Percentiles rank a stretch among this genome's conserved stretches.
Evolutionary conservation across 1,140 invertebrate species (phyloP).

Genomic region (Drosophila takahashii): DNA sequence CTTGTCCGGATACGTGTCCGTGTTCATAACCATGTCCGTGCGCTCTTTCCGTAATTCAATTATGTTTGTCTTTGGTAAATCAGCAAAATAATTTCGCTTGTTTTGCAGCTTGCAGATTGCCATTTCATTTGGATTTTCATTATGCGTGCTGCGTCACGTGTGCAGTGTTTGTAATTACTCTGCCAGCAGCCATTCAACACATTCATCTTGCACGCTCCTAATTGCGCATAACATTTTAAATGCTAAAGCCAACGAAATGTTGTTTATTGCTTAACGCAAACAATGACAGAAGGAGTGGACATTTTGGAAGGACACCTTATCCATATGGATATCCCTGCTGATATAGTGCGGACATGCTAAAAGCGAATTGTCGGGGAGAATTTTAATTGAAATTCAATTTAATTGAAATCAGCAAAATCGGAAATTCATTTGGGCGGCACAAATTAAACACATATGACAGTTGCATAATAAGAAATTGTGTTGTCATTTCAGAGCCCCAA

Average conservation of each 20-base stretch:
- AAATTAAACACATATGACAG: slow-evolving; percentile 76
- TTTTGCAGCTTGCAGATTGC: slow-evolving; percentile 57
- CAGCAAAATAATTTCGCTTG: slow-evolving; percentile 76
- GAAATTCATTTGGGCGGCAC: slow-evolving; percentile 61
- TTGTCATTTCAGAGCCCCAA: slow-evolving; percentile 44
- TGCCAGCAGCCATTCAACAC: slow-evolving; percentile 26
- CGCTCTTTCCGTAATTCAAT: slow-evolving; percentile 74
- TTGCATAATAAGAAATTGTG: slow-evolving; percentile 76
- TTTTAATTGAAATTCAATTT: slow-evolving; percentile 77
- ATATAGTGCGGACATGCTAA: no score
- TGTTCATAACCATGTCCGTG: not conserved
- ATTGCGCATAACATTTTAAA: slow-evolving; percentile 63
- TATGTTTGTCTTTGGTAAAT: slow-evolving; percentile 81
- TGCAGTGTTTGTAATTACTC: slow-evolving; percentile 47
- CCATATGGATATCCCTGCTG: slow-evolving; percentile 2
- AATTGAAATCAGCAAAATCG: slow-evolving; percentile 71
- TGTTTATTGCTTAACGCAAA: slow-evolving; percentile 48
- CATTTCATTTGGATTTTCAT: slow-evolving; percentile 50
- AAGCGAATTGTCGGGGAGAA: slow-evolving; percentile 14
- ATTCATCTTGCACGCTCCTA: slow-evolving; percentile 47
- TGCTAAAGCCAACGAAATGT: slow-evolving; percentile 38
- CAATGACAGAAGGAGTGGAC: not conserved
- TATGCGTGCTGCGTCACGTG: slow-evolving; percentile 54
- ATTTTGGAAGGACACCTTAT: no score
- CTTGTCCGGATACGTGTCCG: slow-evolving; percentile 38